Evolutionary conservation across 2,113 vertebrate species (phyloP), one percentile per base, ranked within the genome.

Genomic region (Lycaon pictus): DNA sequence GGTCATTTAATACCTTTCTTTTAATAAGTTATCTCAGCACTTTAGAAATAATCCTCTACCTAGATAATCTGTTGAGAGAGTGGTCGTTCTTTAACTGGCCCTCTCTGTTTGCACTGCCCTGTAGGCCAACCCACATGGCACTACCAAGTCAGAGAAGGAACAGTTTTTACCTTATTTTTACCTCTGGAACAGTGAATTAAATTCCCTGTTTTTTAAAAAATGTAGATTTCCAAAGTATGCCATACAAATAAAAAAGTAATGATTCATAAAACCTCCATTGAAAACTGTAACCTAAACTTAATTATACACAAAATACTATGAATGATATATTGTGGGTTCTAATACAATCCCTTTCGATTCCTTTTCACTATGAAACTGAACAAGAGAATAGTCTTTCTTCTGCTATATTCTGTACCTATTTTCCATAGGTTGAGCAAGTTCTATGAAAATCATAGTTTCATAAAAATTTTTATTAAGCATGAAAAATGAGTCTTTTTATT

Each of bases 401-500:
- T 79, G 35, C 83, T 83, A 0, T n/a, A 2, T 90, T 76, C 20
- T 16, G 20, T 27, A 63, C 5, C 5, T 67, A 12, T 27, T 72
- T 15, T 88, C 5, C 25, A 19, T 77, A 55, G 90, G 65, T 65
- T 79, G 89, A 89, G 32, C 55, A 67, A 60, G 35, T 80, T 85
- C 37, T 65, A 43, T 43, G 37, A 97, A 96, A 98, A 98, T 98
- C 96, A 97, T 83, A 98, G 97, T 93, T 85, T 94, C 96, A 97
- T 96, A 98, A 98, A 96, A 69, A 65, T 77, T 98, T 98, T 95
- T 96, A 98, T 97, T 97, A 95, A 98, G 98, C 98, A 97, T 97
- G 90, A 98, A 95, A 98, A 97, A 84, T 94, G 82, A 93, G 95
- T 93, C 72, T 84, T 98, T 96, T 93, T 97, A 92, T 93, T 97